phyloP scores from a whole-genome alignment of 2,888 invertebrate genomes.

The Sphaeridia pumilis region DNA sequence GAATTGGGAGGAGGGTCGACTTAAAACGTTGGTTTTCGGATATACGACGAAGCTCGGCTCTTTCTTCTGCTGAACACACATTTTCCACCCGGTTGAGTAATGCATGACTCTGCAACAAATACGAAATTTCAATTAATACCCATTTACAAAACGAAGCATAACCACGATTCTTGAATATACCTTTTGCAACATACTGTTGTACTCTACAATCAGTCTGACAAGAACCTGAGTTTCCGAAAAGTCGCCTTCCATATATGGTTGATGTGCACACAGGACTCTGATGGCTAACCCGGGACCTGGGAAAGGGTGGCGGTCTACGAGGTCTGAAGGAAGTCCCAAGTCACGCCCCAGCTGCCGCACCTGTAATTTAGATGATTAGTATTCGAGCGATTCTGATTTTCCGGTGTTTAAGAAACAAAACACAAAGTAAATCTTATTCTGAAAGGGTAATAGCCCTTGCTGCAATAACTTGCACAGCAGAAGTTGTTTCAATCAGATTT shows the following conservation, averaged over 20 bases:
- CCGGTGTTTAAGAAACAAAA: too few species aligned
- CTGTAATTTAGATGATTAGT: too few species aligned
- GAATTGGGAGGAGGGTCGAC: constrained; percentile 79
- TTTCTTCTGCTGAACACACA: constrained; percentile 64
- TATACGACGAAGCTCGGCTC: constrained; percentile 48
- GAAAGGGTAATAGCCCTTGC: too few species aligned
- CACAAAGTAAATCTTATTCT: too few species aligned
- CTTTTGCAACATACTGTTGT: constrained; percentile 77
- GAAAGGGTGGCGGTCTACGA: constrained; percentile 94
- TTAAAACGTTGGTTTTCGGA: constrained; percentile 63
- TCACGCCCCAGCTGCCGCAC: constrained; percentile 77
- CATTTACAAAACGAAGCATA: too few species aligned
- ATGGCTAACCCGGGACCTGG: constrained; percentile 98
- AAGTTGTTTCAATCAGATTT: constrained; percentile 27
- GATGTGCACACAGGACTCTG: constrained; percentile 87
- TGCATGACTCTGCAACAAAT: constrained; percentile 79
- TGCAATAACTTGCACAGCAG: too few species aligned
- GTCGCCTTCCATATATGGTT: constrained; percentile 86
- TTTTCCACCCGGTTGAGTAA: constrained; percentile 73
- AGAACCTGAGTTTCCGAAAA: constrained; percentile 93
- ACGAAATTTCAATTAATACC: too few species aligned
- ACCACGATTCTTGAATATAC: too few species aligned
- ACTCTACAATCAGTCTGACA: constrained; percentile 88
- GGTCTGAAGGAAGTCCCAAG: constrained; percentile 69
- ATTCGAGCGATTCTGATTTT: too few species aligned